Evolutionary conservation across 2,113 vertebrate species (phyloP).

Genomic region (Eonycteris spelaea): DNA sequence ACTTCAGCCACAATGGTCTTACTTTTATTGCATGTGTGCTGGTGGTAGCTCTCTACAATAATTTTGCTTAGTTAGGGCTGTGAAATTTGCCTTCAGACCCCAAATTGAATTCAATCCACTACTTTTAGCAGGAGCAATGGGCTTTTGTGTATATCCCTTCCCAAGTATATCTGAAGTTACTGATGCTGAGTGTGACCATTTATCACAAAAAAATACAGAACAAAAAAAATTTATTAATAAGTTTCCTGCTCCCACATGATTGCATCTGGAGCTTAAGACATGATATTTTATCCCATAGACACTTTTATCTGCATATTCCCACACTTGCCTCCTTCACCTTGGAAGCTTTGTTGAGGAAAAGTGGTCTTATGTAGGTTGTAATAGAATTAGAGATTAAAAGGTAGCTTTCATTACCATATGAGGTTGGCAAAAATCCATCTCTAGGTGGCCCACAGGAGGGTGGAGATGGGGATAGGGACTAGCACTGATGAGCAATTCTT

Average conservation of each 20-base stretch:
- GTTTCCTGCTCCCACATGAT: conserved; percentile 53
- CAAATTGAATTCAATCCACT: conserved; percentile 74
- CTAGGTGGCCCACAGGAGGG: neutral
- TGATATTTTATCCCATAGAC: conserved; percentile 64
- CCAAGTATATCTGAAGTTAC: conserved; percentile 76
- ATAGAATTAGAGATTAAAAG: neutral
- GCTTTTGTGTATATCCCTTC: conserved; percentile 64
- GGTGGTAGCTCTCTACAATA: conserved; percentile 62
- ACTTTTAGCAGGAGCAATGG: conserved; percentile 60
- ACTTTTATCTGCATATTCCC: conserved; percentile 48
- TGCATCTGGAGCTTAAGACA: conserved; percentile 10
- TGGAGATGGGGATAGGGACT: neutral
- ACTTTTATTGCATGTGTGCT: conserved; percentile 55
- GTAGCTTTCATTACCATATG: neutral
- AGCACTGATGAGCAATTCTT: neutral
- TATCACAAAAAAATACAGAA: conserved; percentile 74
- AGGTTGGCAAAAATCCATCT: neutral
- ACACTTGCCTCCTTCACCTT: conserved; percentile 23
- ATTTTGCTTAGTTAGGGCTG: conserved; percentile 77
- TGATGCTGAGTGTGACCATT: conserved; percentile 73
- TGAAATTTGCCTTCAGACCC: conserved; percentile 77
- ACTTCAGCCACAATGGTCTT: conserved; percentile 61
- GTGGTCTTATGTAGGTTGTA: accelerated
- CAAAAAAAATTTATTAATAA: conserved; percentile 79
- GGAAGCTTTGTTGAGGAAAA: conserved; percentile 29